Base-by-base conservation (phyloP, 2,888 invertebrate species). In the Leptinotarsa haldemani region DNA sequence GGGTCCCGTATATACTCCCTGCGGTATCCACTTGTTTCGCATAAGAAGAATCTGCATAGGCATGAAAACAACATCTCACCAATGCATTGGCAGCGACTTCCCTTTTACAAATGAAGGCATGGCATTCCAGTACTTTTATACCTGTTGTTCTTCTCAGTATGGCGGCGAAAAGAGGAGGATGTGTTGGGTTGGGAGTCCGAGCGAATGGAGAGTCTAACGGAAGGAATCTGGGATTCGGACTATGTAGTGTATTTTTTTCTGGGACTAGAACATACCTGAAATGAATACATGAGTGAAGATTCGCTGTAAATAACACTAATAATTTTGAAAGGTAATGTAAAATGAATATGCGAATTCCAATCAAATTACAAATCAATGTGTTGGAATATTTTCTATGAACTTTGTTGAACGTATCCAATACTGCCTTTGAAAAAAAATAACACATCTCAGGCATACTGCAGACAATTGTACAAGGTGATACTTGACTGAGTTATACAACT, bases 61-160 rank as follows among this genome's bases (percentile, higher is more conserved):
- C 97, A 89, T 98, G 98, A 89, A 98, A 98, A 89, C 97, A 98
- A 88, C 97, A 97, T 82, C 97, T 91, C 0, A 98, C 98, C 85
- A 99, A 91, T 82, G 99, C 98, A 88, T 99, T 97, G 78, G 99
- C 99, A 65, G 99, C 98, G 86, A 97, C 95, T 87, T 97, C 97
- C 73, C 97, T 93, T 82, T 97, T 96, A 88, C 98, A 97, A 84
- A 99, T 97, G 88, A 99, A 99, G 78, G 98, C 97, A 89, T 99
- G 99, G 89, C 99, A 99, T 89, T 99, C 99, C 78, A 99, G 91
- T 72, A 98, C 98, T 88, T 98, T 98, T 82, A 99, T 98, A 70
- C 99, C 99, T 67, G 95, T 95, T 65, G 98, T 98, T 79, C 99
- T 92, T 66, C 99, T 92, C 82, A 99, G 90, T 77, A 99, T 98